Evolutionary conservation across 1,140 invertebrate species (phyloP), one percentile per base, ranked within the genome.

Genomic region (Pseudomyrmex sp.): DNA sequence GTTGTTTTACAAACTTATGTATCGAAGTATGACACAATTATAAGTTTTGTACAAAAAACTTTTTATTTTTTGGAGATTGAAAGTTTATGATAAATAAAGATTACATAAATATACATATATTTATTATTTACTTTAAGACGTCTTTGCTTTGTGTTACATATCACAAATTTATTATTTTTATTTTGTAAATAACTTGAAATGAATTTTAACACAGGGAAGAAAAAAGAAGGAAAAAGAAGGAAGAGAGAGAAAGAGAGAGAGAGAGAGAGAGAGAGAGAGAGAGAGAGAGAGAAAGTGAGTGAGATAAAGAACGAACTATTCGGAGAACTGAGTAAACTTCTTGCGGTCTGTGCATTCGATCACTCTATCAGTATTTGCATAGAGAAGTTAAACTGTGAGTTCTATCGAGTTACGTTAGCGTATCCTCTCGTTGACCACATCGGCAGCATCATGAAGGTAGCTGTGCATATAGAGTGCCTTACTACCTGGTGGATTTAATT

Each of bases 331-430:
- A 72, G 7, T 15, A 18, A 70, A 79, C 15, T 68, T 77, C 52
- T 61, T 15, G 76, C 8, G 9, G 46, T 18, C 15, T 50, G 12
- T 77, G 4, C 62, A 20, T 20, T 59, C 15, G 15, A 3, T 69
- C 76, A 46, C 18, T 59, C 23, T 48, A 52, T 58, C 15, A 48
- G 76, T 80, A 80, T 72, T 80, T 80, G 56, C 76, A 59, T 72
- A 72, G 66, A 2, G 12, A 80, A 80, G 76, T 80, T 80, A 80
- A 80, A 72, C 56, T 66, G 35, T 8, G 76, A 80, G 44, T 72
- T 61, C 54, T 66, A 80, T 80, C 69, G 76, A 59, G 66, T 80
- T 77, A 77, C 76, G 76, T 80, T 80, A 70, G 69, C 76, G 76
- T 48, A 70, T 79, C 76, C 5, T 70, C 76, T 3, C 54, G 23